Percentiles rank a stretch among this genome's conserved stretches.
These are phyloP conservation scores for Xestobium rufovillosum DNA, from an alignment of 2,888 invertebrate species.

Conservation along the genomic window DNA sequence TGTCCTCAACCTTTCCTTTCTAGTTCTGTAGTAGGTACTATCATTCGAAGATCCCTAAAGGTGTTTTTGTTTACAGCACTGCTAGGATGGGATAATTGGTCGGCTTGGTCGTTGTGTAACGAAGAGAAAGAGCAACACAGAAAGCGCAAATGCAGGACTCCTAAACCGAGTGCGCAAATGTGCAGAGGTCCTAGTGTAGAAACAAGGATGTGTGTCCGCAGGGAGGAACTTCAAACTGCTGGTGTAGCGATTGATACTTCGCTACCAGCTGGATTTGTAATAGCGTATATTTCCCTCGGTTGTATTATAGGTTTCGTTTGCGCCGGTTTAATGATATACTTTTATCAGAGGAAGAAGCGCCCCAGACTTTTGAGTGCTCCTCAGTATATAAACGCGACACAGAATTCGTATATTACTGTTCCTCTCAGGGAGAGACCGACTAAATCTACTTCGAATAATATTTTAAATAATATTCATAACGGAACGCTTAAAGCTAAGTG, in stretches of 20 bases:
- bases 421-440: constrained; percentile 68
- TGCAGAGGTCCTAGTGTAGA: constrained; percentile 66
- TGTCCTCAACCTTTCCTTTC: constrained; percentile 2
- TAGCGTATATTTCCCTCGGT: neutral
- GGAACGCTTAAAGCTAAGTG: constrained; percentile 52
- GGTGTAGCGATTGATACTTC: constrained; percentile 27
- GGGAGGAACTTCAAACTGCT: constrained; percentile 34
- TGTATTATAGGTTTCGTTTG: constrained; percentile 30
- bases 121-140: constrained; percentile 60
- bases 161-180: constrained; percentile 49
- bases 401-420: constrained; percentile 77
- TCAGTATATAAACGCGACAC: constrained; percentile 73
- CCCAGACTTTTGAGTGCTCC: constrained; percentile 66
- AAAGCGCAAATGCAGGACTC: constrained; percentile 56
- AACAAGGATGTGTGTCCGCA: constrained; percentile 55
- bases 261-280: neutral
- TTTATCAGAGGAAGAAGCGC: constrained; percentile 40
- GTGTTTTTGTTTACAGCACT: constrained; percentile 44
- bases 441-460: constrained; percentile 40
- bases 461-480: constrained; percentile 30
- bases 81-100: constrained; percentile 70
- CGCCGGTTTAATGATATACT: constrained; percentile 31
- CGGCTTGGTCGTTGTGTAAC: constrained; percentile 61
- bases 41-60: no score
- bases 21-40: no score